Evolutionary conservation across 2,113 vertebrate genomes (phyloP), one percentile per base, ranked within the genome.

Genomic region (Beaufortia kweichowensis): DNA sequence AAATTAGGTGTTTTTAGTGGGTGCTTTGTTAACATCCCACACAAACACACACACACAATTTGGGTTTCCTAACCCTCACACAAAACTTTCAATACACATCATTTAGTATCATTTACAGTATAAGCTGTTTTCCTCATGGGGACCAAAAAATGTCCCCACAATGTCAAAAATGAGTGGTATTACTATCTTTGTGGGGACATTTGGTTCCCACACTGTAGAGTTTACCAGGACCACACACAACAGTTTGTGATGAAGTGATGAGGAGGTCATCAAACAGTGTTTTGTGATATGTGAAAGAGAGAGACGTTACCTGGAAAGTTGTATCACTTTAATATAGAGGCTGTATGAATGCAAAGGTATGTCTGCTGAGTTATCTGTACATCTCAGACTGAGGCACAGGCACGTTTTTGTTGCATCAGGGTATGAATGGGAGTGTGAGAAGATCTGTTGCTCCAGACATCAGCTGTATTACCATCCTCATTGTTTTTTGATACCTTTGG

Each of bases 211-310:
- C n/a, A n/a, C n/a, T n/a, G n/a, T n/a, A n/a, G n/a, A n/a, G n/a
- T n/a, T n/a, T n/a, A n/a, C n/a, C n/a, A n/a, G n/a, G n/a, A n/a
- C n/a, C n/a, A n/a, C n/a, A n/a, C n/a, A n/a, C n/a, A n/a, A n/a
- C n/a, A n/a, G n/a, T n/a, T n/a, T n/a, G n/a, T n/a, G 61, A 39
- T 61, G 23, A 71, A 66, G 3, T 6, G 67, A 76, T 33, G 48
- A 41, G 65, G 24, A 9, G 53, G 48, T 78, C 57, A 64, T 75
- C 28, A 78, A 65, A 65, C 46, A 12, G 21, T 55, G 43, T 50
- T 7, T 75, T n/a, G 41, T 60, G 55, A 57, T 65, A 62, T 75
- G 71, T 65, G 43, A 53, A 64, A 70, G 65, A 68, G n/a, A 55
- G 48, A 35, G 48, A 55, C n/a, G 43, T 43, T 43, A 64, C 21